phyloP scores from a whole-genome alignment of 2,888 invertebrate genomes.

The Pardosa pseudoannulata region DNA sequence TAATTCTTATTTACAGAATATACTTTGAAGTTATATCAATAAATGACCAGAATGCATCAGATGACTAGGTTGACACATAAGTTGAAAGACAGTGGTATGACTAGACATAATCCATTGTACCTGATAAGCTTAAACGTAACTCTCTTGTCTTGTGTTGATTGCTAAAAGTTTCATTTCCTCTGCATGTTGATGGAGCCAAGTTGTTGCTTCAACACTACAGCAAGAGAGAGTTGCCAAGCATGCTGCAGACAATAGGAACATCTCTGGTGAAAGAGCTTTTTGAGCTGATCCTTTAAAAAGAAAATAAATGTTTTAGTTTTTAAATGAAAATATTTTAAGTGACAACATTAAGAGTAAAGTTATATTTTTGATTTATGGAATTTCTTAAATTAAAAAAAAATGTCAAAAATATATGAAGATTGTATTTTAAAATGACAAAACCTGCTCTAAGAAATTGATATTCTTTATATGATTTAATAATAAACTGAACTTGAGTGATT shows the following conservation, averaged over 20 bases:
- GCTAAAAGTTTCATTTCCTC: slow-evolving; percentile 59
- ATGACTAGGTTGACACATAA: neutral
- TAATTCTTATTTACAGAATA: too few species aligned
- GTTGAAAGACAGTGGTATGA: slow-evolving; percentile 48
- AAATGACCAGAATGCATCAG: neutral
- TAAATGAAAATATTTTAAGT: too few species aligned
- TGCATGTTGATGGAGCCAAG: slow-evolving; percentile 51
- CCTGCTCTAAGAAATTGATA: too few species aligned
- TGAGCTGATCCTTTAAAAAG: slow-evolving; percentile 50
- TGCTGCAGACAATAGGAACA: slow-evolving; percentile 58
- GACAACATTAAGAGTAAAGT: too few species aligned
- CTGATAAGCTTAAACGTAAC: slow-evolving; percentile 41
- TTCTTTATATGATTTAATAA: too few species aligned
- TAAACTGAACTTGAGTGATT: too few species aligned
- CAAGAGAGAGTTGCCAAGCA: slow-evolving; percentile 56
- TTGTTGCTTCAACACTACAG: slow-evolving; percentile 35
- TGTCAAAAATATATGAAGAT: too few species aligned
- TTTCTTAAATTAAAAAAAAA: too few species aligned
- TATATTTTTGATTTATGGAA: too few species aligned
- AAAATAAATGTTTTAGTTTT: too few species aligned
- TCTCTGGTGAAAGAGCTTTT: slow-evolving; percentile 59
- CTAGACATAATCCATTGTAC: slow-evolving; percentile 1
- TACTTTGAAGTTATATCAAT: too few species aligned
- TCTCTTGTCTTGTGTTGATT: slow-evolving; percentile 49
- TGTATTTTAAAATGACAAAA: too few species aligned